Evolutionary conservation across 2,888 invertebrate species (phyloP).

Genomic region (Acronicta leporina): DNA sequence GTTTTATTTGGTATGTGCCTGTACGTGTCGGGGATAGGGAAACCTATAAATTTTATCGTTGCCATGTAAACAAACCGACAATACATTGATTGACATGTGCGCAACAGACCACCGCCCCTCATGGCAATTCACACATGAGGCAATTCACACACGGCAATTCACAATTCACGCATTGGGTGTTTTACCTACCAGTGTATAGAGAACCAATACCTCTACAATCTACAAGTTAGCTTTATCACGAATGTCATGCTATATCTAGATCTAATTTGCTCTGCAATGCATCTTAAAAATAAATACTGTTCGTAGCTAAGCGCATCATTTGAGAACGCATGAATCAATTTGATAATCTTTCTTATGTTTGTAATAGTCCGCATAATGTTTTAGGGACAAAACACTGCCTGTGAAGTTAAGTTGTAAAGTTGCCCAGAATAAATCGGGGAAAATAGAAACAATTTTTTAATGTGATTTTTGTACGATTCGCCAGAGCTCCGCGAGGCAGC

Average conservation of each 20-base stretch:
- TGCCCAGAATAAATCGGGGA: too few relatives aligned
- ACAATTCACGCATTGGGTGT: conserved; percentile 3
- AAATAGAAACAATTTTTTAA: too few relatives aligned
- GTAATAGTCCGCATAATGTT: too few relatives aligned
- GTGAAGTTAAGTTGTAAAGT: too few relatives aligned
- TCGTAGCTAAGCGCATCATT: too few relatives aligned
- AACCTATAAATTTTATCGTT: conserved; percentile 40
- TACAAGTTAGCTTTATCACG: conserved; percentile 23
- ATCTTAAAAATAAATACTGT: too few relatives aligned
- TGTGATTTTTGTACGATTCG: too few relatives aligned
- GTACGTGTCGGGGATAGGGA: conserved; percentile 22
- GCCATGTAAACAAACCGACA: conserved; percentile 46
- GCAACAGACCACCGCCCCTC: conserved; percentile 60
- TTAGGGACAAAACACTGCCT: too few relatives aligned
- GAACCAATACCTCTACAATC: conserved; percentile 1
- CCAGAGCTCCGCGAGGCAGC: too few relatives aligned
- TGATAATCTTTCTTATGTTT: too few relatives aligned
- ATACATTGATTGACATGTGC: conserved; percentile 66
- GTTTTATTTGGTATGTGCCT: conserved; percentile 46
- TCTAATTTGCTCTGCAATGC: not conserved
- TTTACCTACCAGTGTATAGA: not conserved
- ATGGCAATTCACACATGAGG: conserved; percentile 52
- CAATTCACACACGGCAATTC: conserved; percentile 56
- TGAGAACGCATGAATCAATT: too few relatives aligned
- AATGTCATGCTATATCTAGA: conserved; percentile 30